Conservation (phyloP, 2,888 invertebrate genomes). For the Lochmaea crataegi region DNA sequence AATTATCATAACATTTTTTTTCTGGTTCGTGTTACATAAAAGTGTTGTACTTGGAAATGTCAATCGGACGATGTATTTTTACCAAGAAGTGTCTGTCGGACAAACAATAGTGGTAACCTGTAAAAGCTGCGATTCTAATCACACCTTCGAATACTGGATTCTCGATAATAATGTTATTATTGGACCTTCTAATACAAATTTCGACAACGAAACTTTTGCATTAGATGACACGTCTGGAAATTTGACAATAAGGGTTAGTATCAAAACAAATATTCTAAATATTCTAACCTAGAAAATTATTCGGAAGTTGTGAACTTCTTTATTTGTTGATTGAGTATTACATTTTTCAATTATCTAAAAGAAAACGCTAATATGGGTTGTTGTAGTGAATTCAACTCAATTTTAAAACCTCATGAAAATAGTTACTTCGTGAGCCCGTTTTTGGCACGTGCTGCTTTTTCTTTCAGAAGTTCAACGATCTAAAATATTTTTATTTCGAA, state of each 20-base stretch:
- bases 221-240: conserved; percentile 78
- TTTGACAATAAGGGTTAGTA: conserved; percentile 73
- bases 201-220: conserved; percentile 73
- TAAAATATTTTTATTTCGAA: no score
- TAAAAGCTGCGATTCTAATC: conserved; percentile 73
- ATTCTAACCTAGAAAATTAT: no score
- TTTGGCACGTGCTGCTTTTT: no score
- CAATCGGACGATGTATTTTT: conserved; percentile 3
- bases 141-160: conserved; percentile 78
- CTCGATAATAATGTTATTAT: conserved; percentile 70
- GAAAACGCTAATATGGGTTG: no score
- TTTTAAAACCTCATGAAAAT: no score
- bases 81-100: conserved; percentile 68
- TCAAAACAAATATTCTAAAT: background rate
- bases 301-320: no score
- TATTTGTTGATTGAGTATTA: no score
- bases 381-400: no score
- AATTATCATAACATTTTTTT: background rate
- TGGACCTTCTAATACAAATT: conserved; percentile 71
- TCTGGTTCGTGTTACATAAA: conserved; percentile 1
- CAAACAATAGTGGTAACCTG: conserved; percentile 72
- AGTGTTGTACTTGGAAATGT: background rate
- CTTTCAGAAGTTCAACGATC: no score
- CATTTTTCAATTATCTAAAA: no score
- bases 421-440: no score